These are phyloP conservation scores for Anaspis maculata DNA, from an alignment of 2,888 invertebrate genomes.

Conservation along the genomic window DNA sequence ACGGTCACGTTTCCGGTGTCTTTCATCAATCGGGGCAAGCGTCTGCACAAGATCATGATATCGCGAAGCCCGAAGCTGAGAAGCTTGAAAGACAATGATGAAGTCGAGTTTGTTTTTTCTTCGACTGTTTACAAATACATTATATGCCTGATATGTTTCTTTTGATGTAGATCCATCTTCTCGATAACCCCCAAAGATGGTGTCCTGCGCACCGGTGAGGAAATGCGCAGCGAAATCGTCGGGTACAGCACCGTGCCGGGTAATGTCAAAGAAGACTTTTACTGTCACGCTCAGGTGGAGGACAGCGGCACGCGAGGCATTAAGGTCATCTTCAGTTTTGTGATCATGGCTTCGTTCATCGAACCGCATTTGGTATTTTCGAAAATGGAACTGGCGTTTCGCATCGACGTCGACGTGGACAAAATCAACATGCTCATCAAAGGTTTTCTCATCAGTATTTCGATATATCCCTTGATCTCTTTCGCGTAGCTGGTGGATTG, in stretches of 20 bases:
- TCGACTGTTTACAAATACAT: no score
- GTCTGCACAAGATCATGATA: slow-evolving; percentile 48
- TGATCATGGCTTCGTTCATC: slow-evolving; percentile 48
- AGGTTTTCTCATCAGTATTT: neutral
- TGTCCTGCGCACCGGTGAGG: no score
- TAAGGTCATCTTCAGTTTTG: slow-evolving; percentile 41
- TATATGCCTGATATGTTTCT: no score
- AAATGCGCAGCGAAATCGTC: no score
- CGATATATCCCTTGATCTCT: no score
- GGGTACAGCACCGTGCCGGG: no score
- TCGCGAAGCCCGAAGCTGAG: slow-evolving; percentile 29
- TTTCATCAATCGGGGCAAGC: slow-evolving; percentile 50
- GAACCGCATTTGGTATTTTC: slow-evolving; percentile 45
- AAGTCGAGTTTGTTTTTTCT: neutral
- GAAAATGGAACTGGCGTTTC: neutral
- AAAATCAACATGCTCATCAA: neutral
- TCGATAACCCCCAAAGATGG: neutral
- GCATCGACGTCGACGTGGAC: neutral
- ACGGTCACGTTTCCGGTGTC: slow-evolving; percentile 40
- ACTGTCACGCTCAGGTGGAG: slow-evolving; percentile 49
- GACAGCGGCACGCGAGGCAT: slow-evolving; percentile 48
- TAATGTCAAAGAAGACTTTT: slow-evolving; percentile 48
- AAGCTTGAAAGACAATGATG: slow-evolving; percentile 19
- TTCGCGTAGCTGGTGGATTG: no score
- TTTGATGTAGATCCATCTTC: no score